Evolutionary conservation across 2,797 vertebrate genomes (phyloP).

Genomic region (Cyprinodon diabolis): DNA sequence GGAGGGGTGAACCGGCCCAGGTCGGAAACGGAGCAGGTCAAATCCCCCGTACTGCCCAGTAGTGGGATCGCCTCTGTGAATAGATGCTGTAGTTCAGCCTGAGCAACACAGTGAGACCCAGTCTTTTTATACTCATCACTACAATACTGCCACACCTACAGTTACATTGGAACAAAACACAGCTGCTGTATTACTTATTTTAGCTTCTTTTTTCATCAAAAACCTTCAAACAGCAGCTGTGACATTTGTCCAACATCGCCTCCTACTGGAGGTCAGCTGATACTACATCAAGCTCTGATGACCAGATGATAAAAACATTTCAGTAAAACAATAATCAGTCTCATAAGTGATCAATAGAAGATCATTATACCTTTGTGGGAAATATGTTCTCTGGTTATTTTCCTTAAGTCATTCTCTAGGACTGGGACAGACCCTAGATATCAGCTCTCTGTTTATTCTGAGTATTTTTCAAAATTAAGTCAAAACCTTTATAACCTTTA

Average conservation of each 20-base stretch:
- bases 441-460: too few relatives aligned
- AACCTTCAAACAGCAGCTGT: not conserved
- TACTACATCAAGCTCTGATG: not conserved
- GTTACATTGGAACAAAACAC: not conserved
- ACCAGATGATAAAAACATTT: not conserved
- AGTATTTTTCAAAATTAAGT: too few relatives aligned
- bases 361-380: too few relatives aligned
- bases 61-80: not conserved
- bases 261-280: not conserved
- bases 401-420: too few relatives aligned
- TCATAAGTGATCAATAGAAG: not conserved
- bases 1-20: conserved; percentile 58
- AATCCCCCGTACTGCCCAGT: conserved; percentile 1
- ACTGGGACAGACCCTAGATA: too few relatives aligned
- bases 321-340: not conserved
- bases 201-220: not conserved
- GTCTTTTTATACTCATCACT: not conserved
- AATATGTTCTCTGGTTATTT: too few relatives aligned
- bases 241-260: not conserved
- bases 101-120: conserved; percentile 13
- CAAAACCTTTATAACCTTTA: too few relatives aligned
- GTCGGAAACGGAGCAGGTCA: conserved; percentile 16
- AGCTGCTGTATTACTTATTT: not conserved
- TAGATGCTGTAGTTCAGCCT: conserved; percentile 13
- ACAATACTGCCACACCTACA: not conserved